Evolutionary conservation across 2,888 invertebrate genomes (phyloP).

Genomic region (Bellardia bayeri): DNA sequence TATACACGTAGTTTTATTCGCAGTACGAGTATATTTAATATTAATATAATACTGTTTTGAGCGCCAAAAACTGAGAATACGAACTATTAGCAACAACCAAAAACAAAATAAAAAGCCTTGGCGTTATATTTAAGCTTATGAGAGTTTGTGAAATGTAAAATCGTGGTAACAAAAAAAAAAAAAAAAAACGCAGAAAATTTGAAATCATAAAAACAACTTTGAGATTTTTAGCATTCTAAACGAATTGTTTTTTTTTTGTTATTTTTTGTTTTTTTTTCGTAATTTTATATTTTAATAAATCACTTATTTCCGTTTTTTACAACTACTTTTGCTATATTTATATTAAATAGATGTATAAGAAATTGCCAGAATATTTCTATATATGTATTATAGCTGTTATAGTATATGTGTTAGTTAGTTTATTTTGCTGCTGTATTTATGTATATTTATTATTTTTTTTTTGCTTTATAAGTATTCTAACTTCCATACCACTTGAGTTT

Average conservation of each 20-base stretch:
- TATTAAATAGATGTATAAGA: conserved; percentile 18
- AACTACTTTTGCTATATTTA: neutral
- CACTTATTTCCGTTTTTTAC: conserved; percentile 68
- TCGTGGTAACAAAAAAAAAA: no score
- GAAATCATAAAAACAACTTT: conserved; percentile 45
- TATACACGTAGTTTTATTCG: neutral
- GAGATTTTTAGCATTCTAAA: conserved; percentile 15
- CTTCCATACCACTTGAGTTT: conserved; percentile 73
- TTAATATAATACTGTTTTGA: conserved; percentile 56
- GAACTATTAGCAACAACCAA: conserved; percentile 21
- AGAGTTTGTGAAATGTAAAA: conserved; percentile 1
- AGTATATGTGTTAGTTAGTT: neutral
- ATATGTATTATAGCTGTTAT: neutral
- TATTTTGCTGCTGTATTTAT: conserved; percentile 17
- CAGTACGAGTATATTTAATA: conserved; percentile 11
- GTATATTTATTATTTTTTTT: conserved; percentile 29
- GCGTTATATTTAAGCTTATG: conserved; percentile 6
- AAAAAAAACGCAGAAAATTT: neutral
- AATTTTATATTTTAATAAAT: conserved; percentile 65
- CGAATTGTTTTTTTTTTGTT: conserved; percentile 5
- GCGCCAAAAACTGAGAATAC: conserved; percentile 26
- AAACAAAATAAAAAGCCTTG: conserved; percentile 25
- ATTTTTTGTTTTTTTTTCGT: conserved; percentile 10
- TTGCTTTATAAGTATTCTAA: conserved; percentile 35
- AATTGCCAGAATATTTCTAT: conserved; percentile 28